phyloP scores from a whole-genome alignment of 2,888 invertebrate genomes.

The Nomada lathburiana region DNA sequence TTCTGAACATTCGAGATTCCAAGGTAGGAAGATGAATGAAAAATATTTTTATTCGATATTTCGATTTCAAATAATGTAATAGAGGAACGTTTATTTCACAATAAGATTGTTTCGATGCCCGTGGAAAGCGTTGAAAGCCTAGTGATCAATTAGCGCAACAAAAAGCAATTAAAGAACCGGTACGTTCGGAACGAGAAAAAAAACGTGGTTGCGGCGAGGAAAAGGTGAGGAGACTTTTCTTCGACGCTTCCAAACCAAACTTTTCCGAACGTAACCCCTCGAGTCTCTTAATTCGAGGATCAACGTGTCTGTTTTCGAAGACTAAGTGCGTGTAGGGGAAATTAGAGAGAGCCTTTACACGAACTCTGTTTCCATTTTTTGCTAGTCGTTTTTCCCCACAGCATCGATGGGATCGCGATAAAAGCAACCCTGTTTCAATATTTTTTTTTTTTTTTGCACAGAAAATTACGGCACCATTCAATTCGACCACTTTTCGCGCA shows the following conservation, averaged over 20 bases:
- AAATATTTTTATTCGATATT: no score
- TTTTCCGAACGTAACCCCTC: conserved; percentile 52
- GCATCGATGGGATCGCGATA: conserved; percentile 8
- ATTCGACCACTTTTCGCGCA: background rate
- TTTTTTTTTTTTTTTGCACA: background rate
- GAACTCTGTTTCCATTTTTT: conserved; percentile 38
- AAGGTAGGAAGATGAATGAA: no score
- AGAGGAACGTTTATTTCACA: no score
- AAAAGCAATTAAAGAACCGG: conserved; percentile 59
- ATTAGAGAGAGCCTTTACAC: conserved; percentile 47
- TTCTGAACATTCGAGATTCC: no score
- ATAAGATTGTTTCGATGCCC: background rate
- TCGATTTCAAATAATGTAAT: no score
- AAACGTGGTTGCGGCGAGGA: conserved; percentile 26
- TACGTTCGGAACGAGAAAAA: conserved; percentile 27
- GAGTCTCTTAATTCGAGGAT: conserved; percentile 70
- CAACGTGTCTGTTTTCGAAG: conserved; percentile 67
- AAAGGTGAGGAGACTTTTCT: conserved; percentile 47
- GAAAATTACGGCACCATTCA: background rate
- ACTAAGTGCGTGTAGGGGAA: conserved; percentile 58
- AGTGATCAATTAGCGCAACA: conserved; percentile 56
- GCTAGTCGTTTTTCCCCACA: background rate
- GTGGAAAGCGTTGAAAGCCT: conserved; percentile 11
- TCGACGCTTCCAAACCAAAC: conserved; percentile 58
- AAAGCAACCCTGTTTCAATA: background rate